Evolutionary conservation across 2,113 vertebrate genomes (phyloP), one percentile per base, ranked within the genome.

Genomic region (Tachycineta bicolor): DNA sequence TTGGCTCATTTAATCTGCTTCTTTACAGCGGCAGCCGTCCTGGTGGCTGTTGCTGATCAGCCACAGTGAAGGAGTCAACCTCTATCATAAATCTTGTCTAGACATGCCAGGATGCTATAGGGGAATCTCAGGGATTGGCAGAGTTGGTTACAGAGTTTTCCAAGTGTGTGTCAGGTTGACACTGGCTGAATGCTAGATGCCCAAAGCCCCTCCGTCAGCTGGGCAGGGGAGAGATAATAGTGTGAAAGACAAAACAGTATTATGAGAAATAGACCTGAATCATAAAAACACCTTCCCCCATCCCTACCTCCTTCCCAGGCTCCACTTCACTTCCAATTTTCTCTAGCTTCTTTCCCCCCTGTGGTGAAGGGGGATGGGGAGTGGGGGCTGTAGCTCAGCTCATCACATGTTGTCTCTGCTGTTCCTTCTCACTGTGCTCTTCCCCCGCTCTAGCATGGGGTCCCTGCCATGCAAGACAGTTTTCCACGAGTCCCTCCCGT

Each of bases 71-170:
- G 56, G 28, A 80, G 33, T 43, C 55, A 59, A 7, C 16, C 23
- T 58, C 56, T 43, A 52, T 47, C 37, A 39, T 6, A 39, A 15
- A 5, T 87, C 78, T 68, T 69, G 14, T 50, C 34, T 34, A 33
- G 46, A 28, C 21, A 5, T 26, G 21, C 10, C 37, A 62, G 25
- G 50, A 49, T 43, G 46, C 50, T 34, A 5, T 9, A 50, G 34
- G 3, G 1, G n/a, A 65, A 21, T 28, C 39, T 63, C 0, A 0
- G 25, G 41, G 8, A 4, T 6, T 53, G 14, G 49, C 21, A 67
- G 26, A 28, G 49, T 24, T 76, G 20, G 17, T 50, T 80, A 43
- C 55, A 68, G 75, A 70, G 10, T 7, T 71, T 59, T 68, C 83
- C 13, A 44, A 1, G 1, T 56, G 13, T 82, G 43, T 53, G 20